Evolutionary conservation across 1,140 invertebrate genomes (phyloP).

Genomic region (Berghia stephanieae): DNA sequence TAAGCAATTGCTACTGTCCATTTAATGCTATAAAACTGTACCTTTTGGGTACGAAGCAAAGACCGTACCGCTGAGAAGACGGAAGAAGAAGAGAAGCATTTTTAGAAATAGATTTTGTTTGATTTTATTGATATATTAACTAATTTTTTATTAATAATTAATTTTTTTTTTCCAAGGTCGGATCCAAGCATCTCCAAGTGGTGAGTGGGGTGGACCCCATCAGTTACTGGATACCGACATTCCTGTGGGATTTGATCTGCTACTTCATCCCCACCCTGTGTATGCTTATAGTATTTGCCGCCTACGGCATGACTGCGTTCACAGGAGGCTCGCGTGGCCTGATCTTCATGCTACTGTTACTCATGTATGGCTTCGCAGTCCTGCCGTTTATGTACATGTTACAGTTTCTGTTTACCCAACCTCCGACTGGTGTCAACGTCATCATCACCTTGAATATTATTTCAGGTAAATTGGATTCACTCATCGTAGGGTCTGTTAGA

Average conservation of each 20-base stretch:
- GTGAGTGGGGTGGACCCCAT: conserved; percentile 72
- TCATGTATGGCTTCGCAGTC: conserved; percentile 59
- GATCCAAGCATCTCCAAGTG: conserved; percentile 62
- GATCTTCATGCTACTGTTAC: conserved; percentile 67
- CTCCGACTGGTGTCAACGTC: conserved; percentile 58
- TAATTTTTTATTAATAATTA: conserved; percentile 5
- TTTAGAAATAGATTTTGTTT: not conserved
- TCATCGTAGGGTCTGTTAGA: no score
- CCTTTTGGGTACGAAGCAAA: no score
- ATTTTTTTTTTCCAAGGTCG: conserved; percentile 25
- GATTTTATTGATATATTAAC: no score
- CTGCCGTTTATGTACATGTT: conserved; percentile 60
- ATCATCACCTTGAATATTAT: conserved; percentile 46
- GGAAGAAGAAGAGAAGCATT: not conserved
- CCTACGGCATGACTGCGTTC: conserved; percentile 69
- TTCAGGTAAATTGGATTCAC: not conserved
- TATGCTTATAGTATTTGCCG: conserved; percentile 54
- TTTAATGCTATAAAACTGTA: no score
- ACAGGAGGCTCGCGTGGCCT: conserved; percentile 63
- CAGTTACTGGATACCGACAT: conserved; percentile 77
- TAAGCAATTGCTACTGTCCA: no score
- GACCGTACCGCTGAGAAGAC: not conserved
- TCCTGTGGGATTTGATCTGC: conserved; percentile 75
- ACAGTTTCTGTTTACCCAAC: conserved; percentile 57
- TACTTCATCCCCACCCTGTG: conserved; percentile 54